Conservation (phyloP, 2,797 vertebrate genomes). For the Macroramphosus scolopax region DNA sequence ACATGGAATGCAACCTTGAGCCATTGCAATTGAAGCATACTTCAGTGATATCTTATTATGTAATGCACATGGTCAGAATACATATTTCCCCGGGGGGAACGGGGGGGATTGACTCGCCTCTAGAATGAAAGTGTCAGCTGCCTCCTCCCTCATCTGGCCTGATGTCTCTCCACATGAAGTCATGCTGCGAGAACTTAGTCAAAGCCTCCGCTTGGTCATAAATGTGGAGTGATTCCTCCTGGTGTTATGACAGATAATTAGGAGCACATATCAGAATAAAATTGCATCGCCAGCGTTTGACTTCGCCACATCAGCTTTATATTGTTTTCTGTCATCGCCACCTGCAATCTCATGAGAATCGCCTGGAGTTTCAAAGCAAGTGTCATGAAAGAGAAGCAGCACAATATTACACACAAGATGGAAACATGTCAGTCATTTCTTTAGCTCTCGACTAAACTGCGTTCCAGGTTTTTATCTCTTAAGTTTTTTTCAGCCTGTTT, state of each 20-base stretch:
- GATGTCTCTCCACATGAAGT: conserved; percentile 28
- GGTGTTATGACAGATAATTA: conserved; percentile 47
- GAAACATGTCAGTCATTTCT: conserved; percentile 38
- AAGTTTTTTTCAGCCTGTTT: conserved; percentile 21
- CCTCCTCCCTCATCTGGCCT: conserved; percentile 49
- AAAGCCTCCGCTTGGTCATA: conserved; percentile 35
- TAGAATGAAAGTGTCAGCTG: conserved; percentile 44
- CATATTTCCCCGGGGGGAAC: conserved; percentile 21
- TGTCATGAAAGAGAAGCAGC: conserved; percentile 26
- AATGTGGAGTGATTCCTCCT: conserved; percentile 54
- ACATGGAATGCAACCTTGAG: conserved; percentile 30
- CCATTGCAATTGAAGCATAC: conserved; percentile 15
- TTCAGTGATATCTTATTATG: conserved; percentile 45
- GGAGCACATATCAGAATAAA: conserved; percentile 39
- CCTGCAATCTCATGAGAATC: conserved; percentile 29
- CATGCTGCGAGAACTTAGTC: conserved; percentile 36
- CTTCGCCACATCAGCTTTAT: conserved; percentile 30
- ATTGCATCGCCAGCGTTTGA: conserved; percentile 11
- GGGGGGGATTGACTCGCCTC: conserved; percentile 40
- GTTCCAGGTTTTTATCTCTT: conserved; percentile 19
- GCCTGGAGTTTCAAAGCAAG: conserved; percentile 33
- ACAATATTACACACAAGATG: no score
- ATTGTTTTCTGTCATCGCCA: conserved; percentile 31
- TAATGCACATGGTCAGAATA: conserved; percentile 45
- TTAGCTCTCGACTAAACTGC: no score